These are phyloP conservation scores for Mesoligia furuncula DNA, from an alignment of 2,888 invertebrate genomes.

Conservation along the genomic window DNA sequence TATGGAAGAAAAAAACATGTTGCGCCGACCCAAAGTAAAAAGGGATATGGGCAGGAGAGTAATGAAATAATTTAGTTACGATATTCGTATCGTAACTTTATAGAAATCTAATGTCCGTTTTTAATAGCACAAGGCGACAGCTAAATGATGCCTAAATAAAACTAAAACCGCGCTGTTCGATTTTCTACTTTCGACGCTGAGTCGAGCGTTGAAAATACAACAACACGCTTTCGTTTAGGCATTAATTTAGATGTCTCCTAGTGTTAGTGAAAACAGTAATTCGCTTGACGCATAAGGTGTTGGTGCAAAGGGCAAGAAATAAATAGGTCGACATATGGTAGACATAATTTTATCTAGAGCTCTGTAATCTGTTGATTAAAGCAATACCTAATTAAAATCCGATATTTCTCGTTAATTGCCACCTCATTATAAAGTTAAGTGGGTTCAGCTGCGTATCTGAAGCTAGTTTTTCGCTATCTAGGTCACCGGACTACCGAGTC, in stretches of 20 bases:
- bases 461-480: not conserved
- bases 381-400: slow-evolving; percentile 1
- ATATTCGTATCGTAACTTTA: slow-evolving; percentile 2
- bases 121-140: not conserved
- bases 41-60: not conserved
- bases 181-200: too few relatives aligned
- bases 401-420: slow-evolving; percentile 15
- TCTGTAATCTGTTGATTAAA: slow-evolving; percentile 11
- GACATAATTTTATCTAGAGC: not conserved
- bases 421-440: slow-evolving; percentile 15
- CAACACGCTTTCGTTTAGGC: not conserved
- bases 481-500: too few relatives aligned
- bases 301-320: slow-evolving; percentile 16
- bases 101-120: not conserved
- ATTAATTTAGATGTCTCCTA: not conserved
- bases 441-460: not conserved
- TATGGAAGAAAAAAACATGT: not conserved
- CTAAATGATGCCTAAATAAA: not conserved
- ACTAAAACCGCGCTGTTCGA: not conserved
- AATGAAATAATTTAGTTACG: not conserved
- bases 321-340: slow-evolving; percentile 4
- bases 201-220: not conserved
- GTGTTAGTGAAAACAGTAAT: not conserved
- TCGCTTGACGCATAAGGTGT: not conserved
- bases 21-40: not conserved